phyloP scores from a whole-genome alignment of 2,797 vertebrate genomes.

The Falco novaeseelandiae region DNA sequence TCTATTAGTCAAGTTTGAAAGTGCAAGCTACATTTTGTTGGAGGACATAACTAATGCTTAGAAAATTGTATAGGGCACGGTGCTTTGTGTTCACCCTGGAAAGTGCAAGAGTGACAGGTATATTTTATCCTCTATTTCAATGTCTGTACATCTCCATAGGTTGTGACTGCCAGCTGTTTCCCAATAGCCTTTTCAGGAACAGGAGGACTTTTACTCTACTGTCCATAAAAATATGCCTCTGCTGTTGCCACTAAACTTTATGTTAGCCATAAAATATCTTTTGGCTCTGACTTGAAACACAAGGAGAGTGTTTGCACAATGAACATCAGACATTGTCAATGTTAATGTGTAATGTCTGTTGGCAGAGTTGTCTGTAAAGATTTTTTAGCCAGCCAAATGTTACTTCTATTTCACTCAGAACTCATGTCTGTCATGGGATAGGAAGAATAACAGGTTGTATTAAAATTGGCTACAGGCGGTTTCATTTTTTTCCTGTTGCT shows the following conservation, averaged over 20 bases:
- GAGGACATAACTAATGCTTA: background rate
- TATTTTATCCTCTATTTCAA: background rate
- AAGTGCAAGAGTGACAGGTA: background rate
- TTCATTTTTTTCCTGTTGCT: slow-evolving; percentile 36
- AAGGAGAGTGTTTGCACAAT: slow-evolving; percentile 60
- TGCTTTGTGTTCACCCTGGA: background rate
- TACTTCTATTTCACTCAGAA: slow-evolving; percentile 60
- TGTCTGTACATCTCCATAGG: background rate
- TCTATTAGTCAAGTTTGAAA: background rate
- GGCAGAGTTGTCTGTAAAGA: slow-evolving; percentile 57
- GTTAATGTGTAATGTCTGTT: slow-evolving; percentile 60
- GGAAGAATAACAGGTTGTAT: slow-evolving; percentile 56
- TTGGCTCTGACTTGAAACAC: slow-evolving; percentile 45
- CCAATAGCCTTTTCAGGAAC: slow-evolving; percentile 2
- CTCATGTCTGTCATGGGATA: slow-evolving; percentile 29
- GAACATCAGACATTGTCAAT: slow-evolving; percentile 47
- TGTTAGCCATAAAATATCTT: slow-evolving; percentile 57
- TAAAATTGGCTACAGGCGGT: slow-evolving; percentile 38
- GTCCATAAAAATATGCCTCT: slow-evolving; percentile 55
- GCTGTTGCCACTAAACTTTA: slow-evolving; percentile 54
- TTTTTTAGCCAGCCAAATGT: slow-evolving; percentile 64
- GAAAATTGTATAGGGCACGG: background rate
- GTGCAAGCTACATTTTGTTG: background rate
- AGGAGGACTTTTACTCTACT: slow-evolving; percentile 36
- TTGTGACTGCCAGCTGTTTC: slow-evolving; percentile 1